phyloP scores from a whole-genome alignment of 2,888 invertebrate species.

The Tetranychus piercei region DNA sequence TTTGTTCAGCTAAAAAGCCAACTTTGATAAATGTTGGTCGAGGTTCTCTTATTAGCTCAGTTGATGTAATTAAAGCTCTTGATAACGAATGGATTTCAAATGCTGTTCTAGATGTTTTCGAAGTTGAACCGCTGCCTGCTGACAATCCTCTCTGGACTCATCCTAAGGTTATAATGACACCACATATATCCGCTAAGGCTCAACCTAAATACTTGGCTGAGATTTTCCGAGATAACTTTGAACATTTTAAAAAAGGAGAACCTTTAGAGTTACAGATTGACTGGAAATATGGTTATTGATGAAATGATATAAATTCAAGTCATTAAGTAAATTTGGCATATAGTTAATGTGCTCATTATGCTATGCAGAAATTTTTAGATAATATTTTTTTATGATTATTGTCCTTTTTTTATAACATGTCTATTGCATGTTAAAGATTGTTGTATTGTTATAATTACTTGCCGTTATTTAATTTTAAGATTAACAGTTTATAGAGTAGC shows the following conservation, averaged over 20 bases:
- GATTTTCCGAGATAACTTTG: conserved; percentile 36
- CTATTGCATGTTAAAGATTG: no score
- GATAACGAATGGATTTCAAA: conserved; percentile 39
- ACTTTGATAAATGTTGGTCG: conserved; percentile 43
- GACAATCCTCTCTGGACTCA: conserved; percentile 38
- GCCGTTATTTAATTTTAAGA: no score
- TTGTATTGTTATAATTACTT: no score
- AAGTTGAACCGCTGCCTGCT: conserved; percentile 38
- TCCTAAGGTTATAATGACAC: conserved; percentile 37
- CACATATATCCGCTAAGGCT: conserved; percentile 36
- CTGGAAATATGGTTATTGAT: conserved; percentile 35
- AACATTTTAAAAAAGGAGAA: conserved; percentile 32
- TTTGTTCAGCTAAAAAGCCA: conserved; percentile 33
- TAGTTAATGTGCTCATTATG: no score
- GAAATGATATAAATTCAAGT: no score
- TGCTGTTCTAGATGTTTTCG: conserved; percentile 42
- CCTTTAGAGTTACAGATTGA: conserved; percentile 33
- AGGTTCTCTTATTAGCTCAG: conserved; percentile 39
- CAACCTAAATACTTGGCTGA: conserved; percentile 35
- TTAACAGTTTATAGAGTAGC: no score
- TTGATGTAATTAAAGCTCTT: conserved; percentile 38
- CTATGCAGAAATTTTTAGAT: no score
- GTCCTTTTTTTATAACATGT: no score
- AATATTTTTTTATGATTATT: no score
- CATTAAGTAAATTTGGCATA: no score